Conservation (phyloP, 2,113 vertebrate species). For the Muntiacus muntjak region DNA sequence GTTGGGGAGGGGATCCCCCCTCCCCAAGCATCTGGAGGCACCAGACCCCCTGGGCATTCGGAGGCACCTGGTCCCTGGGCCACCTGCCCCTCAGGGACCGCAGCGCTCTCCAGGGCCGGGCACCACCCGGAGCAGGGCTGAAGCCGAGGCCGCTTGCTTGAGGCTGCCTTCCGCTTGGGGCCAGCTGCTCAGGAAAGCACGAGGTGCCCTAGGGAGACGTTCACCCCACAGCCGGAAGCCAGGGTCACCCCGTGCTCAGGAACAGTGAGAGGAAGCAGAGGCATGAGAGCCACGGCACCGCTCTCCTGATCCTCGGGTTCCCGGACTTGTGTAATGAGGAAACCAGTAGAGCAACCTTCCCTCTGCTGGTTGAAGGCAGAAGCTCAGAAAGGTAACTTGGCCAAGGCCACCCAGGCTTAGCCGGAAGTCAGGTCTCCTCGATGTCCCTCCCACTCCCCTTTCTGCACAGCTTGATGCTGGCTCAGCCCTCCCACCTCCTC, state of each 20-base stretch:
- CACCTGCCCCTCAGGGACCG: not conserved
- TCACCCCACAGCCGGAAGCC: not conserved
- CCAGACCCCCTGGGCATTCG: accelerated
- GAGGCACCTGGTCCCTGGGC: accelerated
- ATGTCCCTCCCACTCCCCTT: not conserved
- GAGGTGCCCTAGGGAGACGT: accelerated
- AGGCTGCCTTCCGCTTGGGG: not conserved
- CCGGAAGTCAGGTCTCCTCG: not conserved
- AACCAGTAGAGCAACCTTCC: not conserved
- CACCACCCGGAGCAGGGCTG: not conserved
- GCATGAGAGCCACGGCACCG: accelerated
- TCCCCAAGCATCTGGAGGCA: not conserved
- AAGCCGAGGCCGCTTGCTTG: not conserved
- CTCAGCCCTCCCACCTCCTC: too few species aligned
- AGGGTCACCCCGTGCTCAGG: not conserved
- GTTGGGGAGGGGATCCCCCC: not conserved
- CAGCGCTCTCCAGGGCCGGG: not conserved
- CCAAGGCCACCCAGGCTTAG: too few species aligned
- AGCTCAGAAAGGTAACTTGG: not conserved
- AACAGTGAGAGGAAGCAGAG: not conserved
- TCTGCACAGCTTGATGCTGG: accelerated
- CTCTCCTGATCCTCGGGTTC: accelerated
- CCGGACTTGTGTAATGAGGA: not conserved
- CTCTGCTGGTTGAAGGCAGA: not conserved
- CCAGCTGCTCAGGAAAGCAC: not conserved